phyloP scores from a whole-genome alignment of 2,113 vertebrate genomes.

The Cinclus mexicanus region DNA sequence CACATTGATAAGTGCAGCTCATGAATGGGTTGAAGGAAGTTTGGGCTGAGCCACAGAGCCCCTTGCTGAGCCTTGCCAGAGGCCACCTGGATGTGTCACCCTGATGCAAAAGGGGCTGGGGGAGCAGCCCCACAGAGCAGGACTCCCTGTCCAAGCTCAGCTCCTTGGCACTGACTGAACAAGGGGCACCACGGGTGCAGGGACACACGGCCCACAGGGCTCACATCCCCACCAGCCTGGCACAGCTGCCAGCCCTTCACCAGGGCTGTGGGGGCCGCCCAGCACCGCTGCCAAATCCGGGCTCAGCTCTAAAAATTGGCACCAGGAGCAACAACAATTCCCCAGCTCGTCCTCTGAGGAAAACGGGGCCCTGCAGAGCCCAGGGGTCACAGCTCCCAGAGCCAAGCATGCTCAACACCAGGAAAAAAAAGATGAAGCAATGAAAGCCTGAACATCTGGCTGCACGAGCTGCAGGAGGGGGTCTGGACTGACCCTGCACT shows the following conservation, averaged over 20 bases:
- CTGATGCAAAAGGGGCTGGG: rapidly evolving
- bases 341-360: background rate
- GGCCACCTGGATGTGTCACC: background rate
- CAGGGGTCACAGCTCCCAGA: background rate
- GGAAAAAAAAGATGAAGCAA: rapidly evolving
- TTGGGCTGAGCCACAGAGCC: background rate
- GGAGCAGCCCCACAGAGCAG: rapidly evolving
- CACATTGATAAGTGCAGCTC: background rate
- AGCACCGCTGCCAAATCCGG: background rate
- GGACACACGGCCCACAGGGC: rapidly evolving
- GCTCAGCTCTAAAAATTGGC: background rate
- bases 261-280: background rate
- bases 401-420: rapidly evolving
- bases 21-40: background rate
- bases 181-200: rapidly evolving
- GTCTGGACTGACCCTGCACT: background rate
- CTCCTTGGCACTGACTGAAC: rapidly evolving
- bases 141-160: background rate
- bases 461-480: background rate
- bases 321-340: background rate
- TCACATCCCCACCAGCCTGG: background rate
- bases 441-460: background rate
- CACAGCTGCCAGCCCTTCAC: background rate
- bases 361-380: rapidly evolving
- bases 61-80: background rate